Evolutionary conservation across 1,140 invertebrate genomes (phyloP).

Genomic region (Oreohelix idahoensis): DNA sequence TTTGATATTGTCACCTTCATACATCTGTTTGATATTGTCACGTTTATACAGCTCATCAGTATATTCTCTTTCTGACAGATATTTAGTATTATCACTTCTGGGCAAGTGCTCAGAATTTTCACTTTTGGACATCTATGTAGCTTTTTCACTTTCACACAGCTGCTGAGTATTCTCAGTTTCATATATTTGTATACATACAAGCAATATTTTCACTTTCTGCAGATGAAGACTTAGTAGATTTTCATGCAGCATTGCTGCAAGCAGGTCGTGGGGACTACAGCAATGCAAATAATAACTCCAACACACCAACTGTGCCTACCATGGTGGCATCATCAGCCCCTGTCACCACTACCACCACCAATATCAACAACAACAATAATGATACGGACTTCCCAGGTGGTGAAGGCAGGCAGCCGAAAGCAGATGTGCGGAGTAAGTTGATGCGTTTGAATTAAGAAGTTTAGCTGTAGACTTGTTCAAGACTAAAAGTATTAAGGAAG

Average conservation of each 20-base stretch:
- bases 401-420: neutral
- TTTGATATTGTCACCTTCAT: too few species aligned
- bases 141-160: too few species aligned
- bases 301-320: neutral
- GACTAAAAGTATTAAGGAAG: too few species aligned
- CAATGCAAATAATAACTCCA: constrained; percentile 73
- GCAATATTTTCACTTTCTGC: constrained; percentile 1
- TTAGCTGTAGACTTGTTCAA: too few species aligned
- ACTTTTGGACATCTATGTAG: too few species aligned
- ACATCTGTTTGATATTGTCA: too few species aligned
- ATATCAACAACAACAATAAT: constrained; percentile 41
- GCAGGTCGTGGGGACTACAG: constrained; percentile 75
- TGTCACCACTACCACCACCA: neutral
- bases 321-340: neutral
- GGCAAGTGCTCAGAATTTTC: too few species aligned
- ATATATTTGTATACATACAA: too few species aligned
- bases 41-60: too few species aligned
- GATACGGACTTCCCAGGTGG: neutral
- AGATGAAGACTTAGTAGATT: constrained; percentile 93
- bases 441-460: neutral
- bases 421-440: constrained; percentile 7
- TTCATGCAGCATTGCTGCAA: constrained; percentile 84
- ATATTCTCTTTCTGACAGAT: too few species aligned
- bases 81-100: too few species aligned
- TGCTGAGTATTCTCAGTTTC: too few species aligned